phyloP scores from a whole-genome alignment of 2,113 vertebrate species.

The Chunga burmeisteri region DNA sequence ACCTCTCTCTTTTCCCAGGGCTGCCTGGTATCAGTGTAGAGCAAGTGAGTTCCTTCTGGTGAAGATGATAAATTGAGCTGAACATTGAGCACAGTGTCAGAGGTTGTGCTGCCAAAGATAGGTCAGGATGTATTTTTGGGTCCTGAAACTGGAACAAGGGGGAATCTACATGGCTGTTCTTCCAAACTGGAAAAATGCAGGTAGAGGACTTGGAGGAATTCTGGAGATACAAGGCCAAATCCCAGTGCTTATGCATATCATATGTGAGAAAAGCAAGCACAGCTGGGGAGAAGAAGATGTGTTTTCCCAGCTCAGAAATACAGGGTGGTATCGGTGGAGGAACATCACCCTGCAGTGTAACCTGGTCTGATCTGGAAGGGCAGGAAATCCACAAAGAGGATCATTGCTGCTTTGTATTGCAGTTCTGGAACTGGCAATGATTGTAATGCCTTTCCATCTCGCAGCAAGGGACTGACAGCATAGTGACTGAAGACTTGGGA shows the following conservation, averaged over 20 bases:
- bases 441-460: not conserved
- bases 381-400: not conserved
- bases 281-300: not conserved
- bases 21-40: not conserved
- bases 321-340: not conserved
- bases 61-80: not conserved
- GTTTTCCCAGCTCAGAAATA: not conserved
- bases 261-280: not conserved
- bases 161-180: not conserved
- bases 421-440: not conserved
- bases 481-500: not conserved
- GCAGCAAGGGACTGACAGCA: not conserved
- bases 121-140: not conserved
- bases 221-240: not conserved
- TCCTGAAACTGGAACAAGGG: not conserved
- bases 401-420: not conserved
- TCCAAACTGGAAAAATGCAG: not conserved
- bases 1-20: not conserved
- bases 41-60: not conserved
- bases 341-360: not conserved
- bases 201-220: not conserved
- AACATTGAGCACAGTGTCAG: not conserved
- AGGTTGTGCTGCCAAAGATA: not conserved
- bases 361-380: not conserved
- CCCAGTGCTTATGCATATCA: not conserved